Conservation (phyloP, 2,888 invertebrate genomes). For the Drosophila prolongata region DNA sequence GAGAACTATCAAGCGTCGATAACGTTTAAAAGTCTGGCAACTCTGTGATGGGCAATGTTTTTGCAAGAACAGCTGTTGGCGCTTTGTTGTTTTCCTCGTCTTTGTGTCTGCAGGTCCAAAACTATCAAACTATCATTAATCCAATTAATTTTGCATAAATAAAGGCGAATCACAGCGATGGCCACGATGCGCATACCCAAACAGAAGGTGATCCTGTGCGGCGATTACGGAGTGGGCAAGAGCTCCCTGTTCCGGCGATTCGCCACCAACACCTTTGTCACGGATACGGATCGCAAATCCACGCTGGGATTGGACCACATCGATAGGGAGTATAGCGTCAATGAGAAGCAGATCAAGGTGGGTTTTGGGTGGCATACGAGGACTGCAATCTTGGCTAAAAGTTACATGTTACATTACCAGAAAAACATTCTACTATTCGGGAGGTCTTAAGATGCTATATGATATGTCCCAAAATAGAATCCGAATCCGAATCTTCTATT, state of each 20-base stretch:
- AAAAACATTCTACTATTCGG: too few species aligned
- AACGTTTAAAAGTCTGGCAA: constrained; percentile 31
- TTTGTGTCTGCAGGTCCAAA: constrained; percentile 38
- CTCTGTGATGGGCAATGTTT: constrained; percentile 19
- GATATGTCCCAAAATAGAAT: too few species aligned
- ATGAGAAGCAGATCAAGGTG: constrained; percentile 87
- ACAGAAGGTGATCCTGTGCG: constrained; percentile 96
- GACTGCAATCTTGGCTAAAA: too few species aligned
- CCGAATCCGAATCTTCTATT: too few species aligned
- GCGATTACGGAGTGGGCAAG: constrained; percentile 98
- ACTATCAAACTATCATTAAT: constrained; percentile 20
- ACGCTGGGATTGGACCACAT: constrained; percentile 96
- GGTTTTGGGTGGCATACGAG: neutral
- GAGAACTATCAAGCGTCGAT: neutral
- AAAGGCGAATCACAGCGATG: constrained; percentile 85
- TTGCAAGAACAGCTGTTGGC: constrained; percentile 38
- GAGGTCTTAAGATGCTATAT: too few species aligned
- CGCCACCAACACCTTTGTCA: constrained; percentile 88
- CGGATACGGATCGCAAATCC: constrained; percentile 92
- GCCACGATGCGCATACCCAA: constrained; percentile 93
- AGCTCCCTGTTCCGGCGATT: constrained; percentile 96
- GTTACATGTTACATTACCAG: too few species aligned
- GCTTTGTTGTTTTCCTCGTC: constrained; percentile 28
- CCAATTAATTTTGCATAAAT: constrained; percentile 30
- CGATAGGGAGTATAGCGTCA: constrained; percentile 91